Conservation (phyloP, 2,888 invertebrate species). For the Lysandra coridon region DNA sequence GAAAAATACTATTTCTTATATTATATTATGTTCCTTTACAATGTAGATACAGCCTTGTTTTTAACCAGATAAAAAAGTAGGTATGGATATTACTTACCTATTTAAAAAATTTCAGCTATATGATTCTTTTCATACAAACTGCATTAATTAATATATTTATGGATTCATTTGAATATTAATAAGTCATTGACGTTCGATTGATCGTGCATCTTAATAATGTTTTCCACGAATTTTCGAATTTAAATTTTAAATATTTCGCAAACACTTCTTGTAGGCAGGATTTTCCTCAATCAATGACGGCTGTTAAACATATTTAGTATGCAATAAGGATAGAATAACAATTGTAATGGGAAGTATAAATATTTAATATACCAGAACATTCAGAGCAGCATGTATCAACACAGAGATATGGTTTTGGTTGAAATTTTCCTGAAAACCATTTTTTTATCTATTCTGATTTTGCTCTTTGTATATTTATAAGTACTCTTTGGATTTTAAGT, state of each 20-base stretch:
- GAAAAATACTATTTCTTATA: no score
- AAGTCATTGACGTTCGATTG: neutral
- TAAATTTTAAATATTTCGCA: constrained; percentile 18
- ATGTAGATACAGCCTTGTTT: no score
- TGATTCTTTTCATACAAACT: no score
- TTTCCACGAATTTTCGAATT: neutral
- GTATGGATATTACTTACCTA: no score
- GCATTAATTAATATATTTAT: neutral
- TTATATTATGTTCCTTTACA: no score
- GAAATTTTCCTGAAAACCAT: neutral
- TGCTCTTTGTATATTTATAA: neutral
- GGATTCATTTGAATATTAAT: constrained; percentile 1
- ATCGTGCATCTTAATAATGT: neutral
- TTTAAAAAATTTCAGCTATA: no score
- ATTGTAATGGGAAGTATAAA: constrained; percentile 19
- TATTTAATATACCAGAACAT: neutral
- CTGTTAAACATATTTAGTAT: neutral
- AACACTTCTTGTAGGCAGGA: constrained; percentile 21
- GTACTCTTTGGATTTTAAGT: neutral
- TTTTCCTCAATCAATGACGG: constrained; percentile 26
- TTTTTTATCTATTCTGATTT: neutral
- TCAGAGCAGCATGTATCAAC: neutral
- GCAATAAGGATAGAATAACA: neutral
- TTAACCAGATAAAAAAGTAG: no score
- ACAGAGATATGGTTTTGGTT: neutral